Base-by-base conservation (phyloP, 1,140 invertebrate species). In the Pseudomyrmex concolor region DNA sequence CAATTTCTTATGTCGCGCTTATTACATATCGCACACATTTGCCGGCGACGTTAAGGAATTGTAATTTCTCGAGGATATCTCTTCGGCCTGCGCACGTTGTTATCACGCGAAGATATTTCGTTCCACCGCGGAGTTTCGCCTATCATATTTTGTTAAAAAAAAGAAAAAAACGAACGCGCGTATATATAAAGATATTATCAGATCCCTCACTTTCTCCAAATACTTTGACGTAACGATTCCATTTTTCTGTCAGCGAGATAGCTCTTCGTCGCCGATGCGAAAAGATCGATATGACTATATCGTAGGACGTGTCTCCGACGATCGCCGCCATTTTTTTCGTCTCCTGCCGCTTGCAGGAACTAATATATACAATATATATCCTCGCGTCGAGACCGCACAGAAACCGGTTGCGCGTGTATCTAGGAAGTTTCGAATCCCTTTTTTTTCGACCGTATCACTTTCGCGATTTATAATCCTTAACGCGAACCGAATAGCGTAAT, bases 401-500 rank as follows among this genome's bases (percentile, higher is more conserved):
- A 22, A 80, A 80, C 76, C 76, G 76, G 76, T 70, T 80, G 54
- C 34, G 22, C 76, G 54, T 71, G 66, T 50, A 80, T 80, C 66
- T 50, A 80, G 66, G 66, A 71, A 80, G 66, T 71, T 67, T 80
- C 22, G 48, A 71, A 80, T 59, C 34, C 34, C 34, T 34, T 34
- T 34, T 57, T 71, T 66, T 80, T 59, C n/a, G 43, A 59, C 54
- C 19, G 50, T 80, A 70, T 80, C 66, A 55, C 54, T 80, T 60
- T 80, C 43, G 43, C 34, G 68, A 19, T 59, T 70, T 48, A 70
- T 12, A 25, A 25, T 25, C 25, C 70, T 48, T 19, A 22, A 12
- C 50, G 34, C 10, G 15, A 54, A 22, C 10, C 48, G 17, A 9
- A 68, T 13, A 25, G n/a, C 43, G 13, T 17, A 48, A 59, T 80